Percentiles rank a stretch among this genome's conserved stretches.
Evolutionary conservation across 2,113 vertebrate genomes (phyloP).

Genomic region (Cromileptes altivelis): DNA sequence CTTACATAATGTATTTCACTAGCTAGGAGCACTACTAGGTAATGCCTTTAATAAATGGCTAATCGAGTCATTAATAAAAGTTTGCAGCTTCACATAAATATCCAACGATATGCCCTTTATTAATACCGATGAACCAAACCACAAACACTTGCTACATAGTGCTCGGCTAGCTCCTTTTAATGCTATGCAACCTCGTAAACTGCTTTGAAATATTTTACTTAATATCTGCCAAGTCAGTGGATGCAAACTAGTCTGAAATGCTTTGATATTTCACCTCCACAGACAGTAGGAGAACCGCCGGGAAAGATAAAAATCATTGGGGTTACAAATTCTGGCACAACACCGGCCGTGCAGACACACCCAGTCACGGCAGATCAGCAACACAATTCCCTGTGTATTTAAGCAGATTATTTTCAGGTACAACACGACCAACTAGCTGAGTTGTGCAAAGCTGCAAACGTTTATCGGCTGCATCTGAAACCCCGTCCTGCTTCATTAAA

Average conservation of each 20-base stretch:
- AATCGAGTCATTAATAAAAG: no score
- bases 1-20: not conserved
- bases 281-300: no score
- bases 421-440: rapidly evolving
- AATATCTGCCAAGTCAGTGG: not conserved
- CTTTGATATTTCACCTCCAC: not conserved
- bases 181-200: not conserved
- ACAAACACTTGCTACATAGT: not conserved
- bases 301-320: not conserved
- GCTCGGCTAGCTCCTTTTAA: not conserved
- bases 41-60: not conserved
- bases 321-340: constrained; percentile 22
- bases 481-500: not conserved
- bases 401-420: not conserved
- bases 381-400: not conserved
- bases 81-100: not conserved
- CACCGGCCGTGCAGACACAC: constrained; percentile 73
- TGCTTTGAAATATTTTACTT: not conserved
- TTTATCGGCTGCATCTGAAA: not conserved
- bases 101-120: not conserved
- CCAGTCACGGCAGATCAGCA: constrained; percentile 11
- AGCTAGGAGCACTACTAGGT: not conserved
- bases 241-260: not conserved
- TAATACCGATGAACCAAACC: rapidly evolving
- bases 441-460: not conserved